These are phyloP conservation scores for Gerris buenoi DNA, from an alignment of 1,140 invertebrate genomes.

Conservation along the genomic window DNA sequence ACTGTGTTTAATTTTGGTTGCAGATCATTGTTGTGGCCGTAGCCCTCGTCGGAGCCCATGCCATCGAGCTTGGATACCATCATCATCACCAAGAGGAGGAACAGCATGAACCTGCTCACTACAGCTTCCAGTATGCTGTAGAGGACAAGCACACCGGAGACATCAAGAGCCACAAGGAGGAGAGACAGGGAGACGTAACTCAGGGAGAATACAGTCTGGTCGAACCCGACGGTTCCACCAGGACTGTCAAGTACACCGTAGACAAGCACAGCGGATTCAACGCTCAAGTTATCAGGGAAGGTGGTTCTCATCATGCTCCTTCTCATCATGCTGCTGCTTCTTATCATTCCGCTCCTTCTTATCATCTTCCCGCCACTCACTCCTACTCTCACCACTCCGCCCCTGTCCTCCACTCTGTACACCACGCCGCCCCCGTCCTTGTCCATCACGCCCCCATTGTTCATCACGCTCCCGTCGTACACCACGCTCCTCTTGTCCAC, in stretches of 20 bases:
- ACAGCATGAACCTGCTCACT: neutral
- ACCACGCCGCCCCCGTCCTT: neutral
- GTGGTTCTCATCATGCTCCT: neutral
- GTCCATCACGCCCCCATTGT: neutral
- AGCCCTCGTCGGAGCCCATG: neutral
- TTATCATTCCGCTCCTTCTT: slow-evolving; percentile 27
- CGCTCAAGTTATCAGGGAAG: slow-evolving; percentile 25
- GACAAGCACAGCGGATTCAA: slow-evolving; percentile 32
- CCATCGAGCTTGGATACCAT: too few species aligned
- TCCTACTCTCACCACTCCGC: neutral
- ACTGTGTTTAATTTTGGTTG: too few species aligned
- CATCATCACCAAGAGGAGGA: neutral
- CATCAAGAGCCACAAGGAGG: slow-evolving; percentile 34
- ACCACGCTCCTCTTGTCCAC: neutral
- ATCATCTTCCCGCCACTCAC: slow-evolving; percentile 31
- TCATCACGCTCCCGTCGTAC: neutral
- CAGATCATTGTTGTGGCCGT: neutral
- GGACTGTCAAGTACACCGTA: slow-evolving; percentile 32
- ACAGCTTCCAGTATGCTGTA: slow-evolving; percentile 22
- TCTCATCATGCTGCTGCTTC: slow-evolving; percentile 12
- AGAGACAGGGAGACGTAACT: slow-evolving; percentile 32
- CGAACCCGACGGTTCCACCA: slow-evolving; percentile 31
- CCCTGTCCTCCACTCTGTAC: neutral
- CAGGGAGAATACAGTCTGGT: slow-evolving; percentile 35
- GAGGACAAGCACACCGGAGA: slow-evolving; percentile 36